phyloP scores from a whole-genome alignment of 2,797 vertebrate genomes.

The Coreius guichenoti region DNA sequence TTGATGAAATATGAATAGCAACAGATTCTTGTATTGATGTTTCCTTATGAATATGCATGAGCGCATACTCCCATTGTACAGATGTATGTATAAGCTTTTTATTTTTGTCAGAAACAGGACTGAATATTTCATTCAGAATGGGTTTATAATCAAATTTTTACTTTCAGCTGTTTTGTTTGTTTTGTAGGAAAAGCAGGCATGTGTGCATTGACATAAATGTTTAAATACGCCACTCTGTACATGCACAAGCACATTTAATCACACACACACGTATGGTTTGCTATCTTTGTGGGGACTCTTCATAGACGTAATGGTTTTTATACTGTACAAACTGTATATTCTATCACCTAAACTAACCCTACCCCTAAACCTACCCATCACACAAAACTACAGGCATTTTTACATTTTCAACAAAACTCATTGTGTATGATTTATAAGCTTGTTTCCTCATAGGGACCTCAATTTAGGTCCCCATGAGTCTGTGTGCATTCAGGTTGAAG shows the following conservation, averaged over 20 bases:
- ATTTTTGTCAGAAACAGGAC: conserved; percentile 42
- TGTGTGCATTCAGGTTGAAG: too few relatives aligned
- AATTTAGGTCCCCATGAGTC: too few relatives aligned
- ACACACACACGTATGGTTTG: conserved; percentile 23
- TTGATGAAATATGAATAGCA: conserved; percentile 67
- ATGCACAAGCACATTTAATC: not conserved
- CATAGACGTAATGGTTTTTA: too few relatives aligned
- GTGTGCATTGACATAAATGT: conserved; percentile 3
- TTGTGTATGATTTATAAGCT: too few relatives aligned
- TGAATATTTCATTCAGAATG: conserved; percentile 52
- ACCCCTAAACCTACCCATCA: too few relatives aligned
- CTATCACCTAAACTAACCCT: too few relatives aligned
- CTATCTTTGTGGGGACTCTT: too few relatives aligned
- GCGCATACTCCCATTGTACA: conserved; percentile 41
- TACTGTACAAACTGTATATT: too few relatives aligned
- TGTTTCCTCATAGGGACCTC: too few relatives aligned
- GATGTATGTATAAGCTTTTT: conserved; percentile 19
- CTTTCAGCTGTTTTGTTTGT: conserved; percentile 23
- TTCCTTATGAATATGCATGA: conserved; percentile 62
- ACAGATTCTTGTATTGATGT: conserved; percentile 63
- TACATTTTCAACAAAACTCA: too few relatives aligned
- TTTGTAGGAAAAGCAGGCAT: conserved; percentile 34
- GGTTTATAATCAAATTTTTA: conserved; percentile 24
- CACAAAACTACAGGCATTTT: too few relatives aligned
- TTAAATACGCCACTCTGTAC: not conserved